These are phyloP conservation scores for Hassar affinis DNA, from an alignment of 2,113 vertebrate genomes.

Conservation along the genomic window DNA sequence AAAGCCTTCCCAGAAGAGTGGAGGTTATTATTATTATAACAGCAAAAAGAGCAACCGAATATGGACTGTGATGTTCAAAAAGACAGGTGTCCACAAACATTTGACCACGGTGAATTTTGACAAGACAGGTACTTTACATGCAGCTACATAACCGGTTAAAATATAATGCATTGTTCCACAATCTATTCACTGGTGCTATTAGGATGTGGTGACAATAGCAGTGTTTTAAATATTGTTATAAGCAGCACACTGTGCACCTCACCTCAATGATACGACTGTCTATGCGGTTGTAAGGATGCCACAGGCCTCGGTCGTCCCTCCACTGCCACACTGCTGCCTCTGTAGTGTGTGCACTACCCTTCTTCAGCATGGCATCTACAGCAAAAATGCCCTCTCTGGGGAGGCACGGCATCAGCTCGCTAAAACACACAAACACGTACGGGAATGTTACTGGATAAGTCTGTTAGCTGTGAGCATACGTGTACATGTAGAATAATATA, in stretches of 20 bases:
- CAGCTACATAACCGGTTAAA: background rate
- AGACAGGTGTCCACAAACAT: background rate
- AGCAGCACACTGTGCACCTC: slow-evolving; percentile 43
- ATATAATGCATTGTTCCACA: background rate
- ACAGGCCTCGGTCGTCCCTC: slow-evolving; percentile 95
- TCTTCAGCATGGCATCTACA: slow-evolving; percentile 97
- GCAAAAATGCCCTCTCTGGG: slow-evolving; percentile 99
- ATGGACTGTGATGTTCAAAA: background rate
- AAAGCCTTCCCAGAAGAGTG: too few relatives aligned
- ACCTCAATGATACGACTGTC: slow-evolving; percentile 99
- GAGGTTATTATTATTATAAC: too few relatives aligned
- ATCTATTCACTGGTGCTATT: background rate
- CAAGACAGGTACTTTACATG: background rate
- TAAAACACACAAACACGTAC: slow-evolving; percentile 51
- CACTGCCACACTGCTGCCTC: slow-evolving; percentile 98
- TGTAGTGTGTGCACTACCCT: slow-evolving; percentile 94
- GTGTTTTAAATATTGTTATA: background rate
- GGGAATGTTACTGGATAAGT: background rate
- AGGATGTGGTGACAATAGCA: background rate
- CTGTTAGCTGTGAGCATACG: background rate
- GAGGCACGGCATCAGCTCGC: slow-evolving; percentile 98
- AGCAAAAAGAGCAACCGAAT: background rate
- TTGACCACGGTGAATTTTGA: background rate
- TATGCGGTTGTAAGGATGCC: slow-evolving; percentile 98
- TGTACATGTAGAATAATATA: background rate